Evolutionary conservation across 2,113 vertebrate species (phyloP).

Genomic region (Genyomyrus donnyi): DNA sequence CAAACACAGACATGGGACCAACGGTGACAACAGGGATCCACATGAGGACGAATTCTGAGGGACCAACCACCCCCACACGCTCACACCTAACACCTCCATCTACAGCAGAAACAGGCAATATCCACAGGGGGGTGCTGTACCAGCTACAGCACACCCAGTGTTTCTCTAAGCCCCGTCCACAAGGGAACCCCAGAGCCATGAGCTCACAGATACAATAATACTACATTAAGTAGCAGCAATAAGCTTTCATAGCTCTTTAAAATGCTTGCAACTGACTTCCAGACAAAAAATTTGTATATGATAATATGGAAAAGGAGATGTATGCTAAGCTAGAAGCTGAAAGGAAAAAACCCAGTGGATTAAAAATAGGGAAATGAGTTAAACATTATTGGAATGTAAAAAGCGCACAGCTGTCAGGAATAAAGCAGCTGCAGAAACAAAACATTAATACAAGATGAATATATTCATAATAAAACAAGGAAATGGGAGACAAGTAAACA

Average conservation of each 20-base stretch:
- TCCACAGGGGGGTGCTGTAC: not conserved
- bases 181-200: not conserved
- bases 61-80: not conserved
- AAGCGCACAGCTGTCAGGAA: not conserved
- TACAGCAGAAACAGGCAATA: not conserved
- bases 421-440: not conserved
- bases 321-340: not conserved
- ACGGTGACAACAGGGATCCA: not conserved
- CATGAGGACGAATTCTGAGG: not conserved
- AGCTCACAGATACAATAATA: not conserved
- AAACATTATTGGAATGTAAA: not conserved
- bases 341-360: not conserved
- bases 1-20: not conserved
- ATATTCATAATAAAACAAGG: not conserved
- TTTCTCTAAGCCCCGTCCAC: not conserved
- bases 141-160: not conserved
- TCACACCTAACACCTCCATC: not conserved
- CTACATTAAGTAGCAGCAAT: not conserved
- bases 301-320: not conserved
- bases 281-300: not conserved
- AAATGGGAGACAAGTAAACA: not conserved
- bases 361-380: not conserved
- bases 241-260: not conserved
- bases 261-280: not conserved
- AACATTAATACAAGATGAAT: not conserved